A percentile compares a stretch with the other conserved stretches of the same genome.
These are phyloP conservation scores for Gouania willdenowi DNA, from an alignment of 2,797 vertebrate genomes.

Conservation along the genomic window DNA sequence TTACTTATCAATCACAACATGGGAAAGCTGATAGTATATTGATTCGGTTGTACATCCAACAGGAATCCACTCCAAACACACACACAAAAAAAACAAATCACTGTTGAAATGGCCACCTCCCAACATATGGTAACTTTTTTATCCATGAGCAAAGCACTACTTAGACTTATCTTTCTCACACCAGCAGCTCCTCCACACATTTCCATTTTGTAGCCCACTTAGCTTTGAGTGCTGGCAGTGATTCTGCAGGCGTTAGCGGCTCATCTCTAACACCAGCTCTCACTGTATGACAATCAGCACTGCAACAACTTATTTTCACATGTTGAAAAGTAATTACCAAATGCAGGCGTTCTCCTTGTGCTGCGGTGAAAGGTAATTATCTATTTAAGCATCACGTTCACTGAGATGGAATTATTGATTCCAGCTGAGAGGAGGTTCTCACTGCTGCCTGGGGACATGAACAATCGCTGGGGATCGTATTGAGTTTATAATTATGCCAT, in stretches of 20 bases:
- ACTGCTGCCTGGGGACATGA: conserved; percentile 7
- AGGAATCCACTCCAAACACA: not conserved
- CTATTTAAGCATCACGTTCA: conserved; percentile 57
- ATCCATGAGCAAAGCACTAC: too few species aligned
- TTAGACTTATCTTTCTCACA: conserved; percentile 22
- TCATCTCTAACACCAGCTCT: conserved; percentile 38
- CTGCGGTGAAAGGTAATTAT: conserved; percentile 56
- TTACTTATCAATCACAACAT: conserved; percentile 9
- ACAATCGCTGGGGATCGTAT: not conserved
- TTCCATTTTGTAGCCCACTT: conserved; percentile 45
- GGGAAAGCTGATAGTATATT: too few species aligned
- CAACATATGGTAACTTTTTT: too few species aligned
- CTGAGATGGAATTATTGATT: conserved; percentile 51
- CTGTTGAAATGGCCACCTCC: not conserved
- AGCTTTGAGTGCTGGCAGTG: conserved; percentile 31
- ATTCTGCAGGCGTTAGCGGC: conserved; percentile 43
- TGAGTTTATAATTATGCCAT: not conserved
- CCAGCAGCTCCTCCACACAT: conserved; percentile 38
- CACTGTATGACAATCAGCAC: conserved; percentile 23
- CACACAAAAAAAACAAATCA: conserved; percentile 3
- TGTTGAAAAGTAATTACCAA: conserved; percentile 61
- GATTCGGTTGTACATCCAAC: not conserved
- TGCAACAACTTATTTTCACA: conserved; percentile 51
- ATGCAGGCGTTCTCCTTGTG: conserved; percentile 33
- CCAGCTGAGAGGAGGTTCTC: conserved; percentile 37